These are phyloP conservation scores for Equus quagga DNA, from an alignment of 2,113 vertebrate genomes.

Conservation along the genomic window DNA sequence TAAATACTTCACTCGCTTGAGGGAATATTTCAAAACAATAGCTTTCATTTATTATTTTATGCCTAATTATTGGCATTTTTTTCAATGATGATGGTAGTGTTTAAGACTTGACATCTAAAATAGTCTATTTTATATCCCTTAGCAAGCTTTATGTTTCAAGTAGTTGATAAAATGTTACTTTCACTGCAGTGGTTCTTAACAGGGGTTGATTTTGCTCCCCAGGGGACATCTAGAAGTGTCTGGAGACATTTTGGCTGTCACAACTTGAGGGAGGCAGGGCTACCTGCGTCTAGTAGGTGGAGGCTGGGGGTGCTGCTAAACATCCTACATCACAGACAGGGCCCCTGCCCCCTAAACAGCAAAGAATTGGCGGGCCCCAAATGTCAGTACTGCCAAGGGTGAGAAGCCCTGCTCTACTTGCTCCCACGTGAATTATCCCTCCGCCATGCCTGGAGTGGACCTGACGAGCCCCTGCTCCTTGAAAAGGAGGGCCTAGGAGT, in stretches of 20 bases:
- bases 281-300: neutral
- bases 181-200: neutral
- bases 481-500: neutral
- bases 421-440: neutral
- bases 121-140: neutral
- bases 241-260: neutral
- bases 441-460: neutral
- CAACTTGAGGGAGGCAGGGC: too few relatives aligned
- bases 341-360: neutral
- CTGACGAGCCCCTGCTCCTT: neutral
- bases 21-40: neutral
- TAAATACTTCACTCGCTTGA: neutral
- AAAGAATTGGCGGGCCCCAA: neutral
- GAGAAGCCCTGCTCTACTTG: neutral
- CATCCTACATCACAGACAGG: neutral
- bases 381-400: neutral
- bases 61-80: neutral
- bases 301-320: neutral
- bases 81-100: neutral
- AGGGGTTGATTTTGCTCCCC: neutral
- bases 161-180: neutral
- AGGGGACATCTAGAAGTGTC: neutral
- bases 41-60: conserved; percentile 45
- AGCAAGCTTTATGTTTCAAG: neutral
- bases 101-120: neutral